Evolutionary conservation across 30 jellyfish, hydroid and myxozoan genomes (phyloP).

Genomic region (Sanderia malayensis): DNA sequence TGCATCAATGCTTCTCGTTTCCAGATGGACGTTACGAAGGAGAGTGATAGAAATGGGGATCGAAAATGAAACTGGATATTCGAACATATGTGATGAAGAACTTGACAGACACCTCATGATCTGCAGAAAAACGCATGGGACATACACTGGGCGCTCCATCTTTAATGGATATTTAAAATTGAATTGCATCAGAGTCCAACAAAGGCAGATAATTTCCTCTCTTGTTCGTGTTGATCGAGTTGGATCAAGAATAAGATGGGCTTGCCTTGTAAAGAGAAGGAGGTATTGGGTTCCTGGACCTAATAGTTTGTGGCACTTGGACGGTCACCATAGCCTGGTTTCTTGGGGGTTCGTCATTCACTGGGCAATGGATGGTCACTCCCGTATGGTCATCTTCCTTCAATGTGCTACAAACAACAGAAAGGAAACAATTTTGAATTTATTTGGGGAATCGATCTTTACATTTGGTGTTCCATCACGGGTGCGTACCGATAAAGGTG

Average conservation of each 20-base stretch:
- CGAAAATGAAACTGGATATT: neutral
- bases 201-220: neutral
- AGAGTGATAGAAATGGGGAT: slow-evolving; percentile 22
- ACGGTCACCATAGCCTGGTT: slow-evolving; percentile 10
- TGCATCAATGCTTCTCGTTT: slow-evolving; percentile 28
- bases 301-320: slow-evolving; percentile 25
- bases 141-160: slow-evolving; percentile 1
- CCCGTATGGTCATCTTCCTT: no score
- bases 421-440: no score
- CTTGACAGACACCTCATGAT: slow-evolving; percentile 8
- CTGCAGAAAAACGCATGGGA: slow-evolving; percentile 15
- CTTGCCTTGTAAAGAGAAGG: slow-evolving; percentile 19
- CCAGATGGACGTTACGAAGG: slow-evolving; percentile 34
- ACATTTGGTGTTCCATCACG: no score
- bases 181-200: slow-evolving; percentile 7
- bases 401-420: no score
- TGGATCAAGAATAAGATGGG: slow-evolving; percentile 21
- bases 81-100: slow-evolving; percentile 42
- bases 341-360: no score
- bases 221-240: slow-evolving; percentile 15
- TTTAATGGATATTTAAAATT: slow-evolving; percentile 6
- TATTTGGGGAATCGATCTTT: no score
- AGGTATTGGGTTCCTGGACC: slow-evolving; percentile 22
- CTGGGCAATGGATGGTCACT: no score
- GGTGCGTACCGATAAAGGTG: no score